These are phyloP conservation scores for Microctonus brassicae DNA, from an alignment of 2,888 invertebrate genomes.

Conservation along the genomic window DNA sequence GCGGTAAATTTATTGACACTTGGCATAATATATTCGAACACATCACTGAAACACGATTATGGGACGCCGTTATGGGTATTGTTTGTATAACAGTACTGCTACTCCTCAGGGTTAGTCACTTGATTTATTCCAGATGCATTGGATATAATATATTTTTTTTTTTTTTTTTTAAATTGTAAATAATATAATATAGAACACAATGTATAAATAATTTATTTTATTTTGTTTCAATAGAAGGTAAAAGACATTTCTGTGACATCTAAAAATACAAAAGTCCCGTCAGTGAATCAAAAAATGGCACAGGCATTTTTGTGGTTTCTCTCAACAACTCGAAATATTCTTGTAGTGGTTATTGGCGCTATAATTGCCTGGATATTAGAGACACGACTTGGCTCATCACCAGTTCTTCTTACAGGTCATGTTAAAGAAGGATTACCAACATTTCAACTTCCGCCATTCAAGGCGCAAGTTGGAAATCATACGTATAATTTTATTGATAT, in stretches of 20 bases:
- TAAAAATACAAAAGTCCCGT: constrained; percentile 69
- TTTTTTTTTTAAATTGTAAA: too few species aligned
- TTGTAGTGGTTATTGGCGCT: constrained; percentile 80
- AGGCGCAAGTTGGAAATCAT: constrained; percentile 73
- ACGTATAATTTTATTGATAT: constrained; percentile 74
- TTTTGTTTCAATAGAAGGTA: constrained; percentile 74
- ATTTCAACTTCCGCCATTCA: constrained; percentile 77
- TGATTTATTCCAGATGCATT: background rate
- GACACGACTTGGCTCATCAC: constrained; percentile 72
- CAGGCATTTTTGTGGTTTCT: constrained; percentile 79
- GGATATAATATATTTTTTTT: background rate
- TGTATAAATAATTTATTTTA: background rate
- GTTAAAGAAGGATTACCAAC: constrained; percentile 80
- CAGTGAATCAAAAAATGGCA: constrained; percentile 68
- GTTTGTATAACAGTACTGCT: constrained; percentile 79
- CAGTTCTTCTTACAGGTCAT: constrained; percentile 79
- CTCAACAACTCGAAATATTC: constrained; percentile 82
- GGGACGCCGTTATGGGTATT: constrained; percentile 80
- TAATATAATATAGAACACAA: background rate
- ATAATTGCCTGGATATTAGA: constrained; percentile 78
- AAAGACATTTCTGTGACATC: constrained; percentile 75
- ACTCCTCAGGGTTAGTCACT: constrained; percentile 75
- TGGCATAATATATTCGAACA: constrained; percentile 81
- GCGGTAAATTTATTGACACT: constrained; percentile 80
- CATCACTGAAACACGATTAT: constrained; percentile 78